Evolutionary conservation across 2,797 vertebrate species (phyloP), one percentile per base, ranked within the genome.

Genomic region (Acanthornis magna): DNA sequence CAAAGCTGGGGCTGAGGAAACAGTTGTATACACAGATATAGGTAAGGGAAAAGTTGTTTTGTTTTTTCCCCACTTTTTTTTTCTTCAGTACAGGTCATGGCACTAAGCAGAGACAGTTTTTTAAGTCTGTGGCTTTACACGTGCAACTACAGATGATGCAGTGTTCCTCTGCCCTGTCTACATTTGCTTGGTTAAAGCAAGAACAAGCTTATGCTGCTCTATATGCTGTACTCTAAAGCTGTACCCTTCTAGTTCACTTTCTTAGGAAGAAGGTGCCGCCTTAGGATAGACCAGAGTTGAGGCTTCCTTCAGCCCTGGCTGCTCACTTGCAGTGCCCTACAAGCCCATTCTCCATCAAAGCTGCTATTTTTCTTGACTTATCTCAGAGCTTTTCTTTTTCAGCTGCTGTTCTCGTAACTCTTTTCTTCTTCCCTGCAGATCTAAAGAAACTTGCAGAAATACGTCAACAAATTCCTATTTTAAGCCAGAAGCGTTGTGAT

Each of bases 381-480:
- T 13, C 14, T 63, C 67, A 61, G 42, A 55, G 23, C 22, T 47
- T 73, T 77, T 71, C 43, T 38, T 48, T 66, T 86, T 20, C 79
- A 76, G 47, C 43, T 82, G 43, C 57, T 87, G 19, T 85, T 85
- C 53, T 92, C 42, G 51, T 30, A 73, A 26, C 13, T 88, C 14
- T 81, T 80, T 92, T 89, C 30, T 92, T 92, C 13, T 45, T 23
- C 25, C 27, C 61, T 73, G 48, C 97, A 99, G 99, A 99, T 95
- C 96, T 99, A 97, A 98, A 99, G 97, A 99, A 98, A 94, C 96
- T 99, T 68, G 88, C 98, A 20, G 99, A 99, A 89, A 93, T 99
- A 89, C 98, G 99, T 80, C 98, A 98, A 91, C 99, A 99, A 97
- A 99, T 99, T 65, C 99, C 99, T 9, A 97, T 99, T 97, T 98